These are phyloP conservation scores for Xiphophorus couchianus DNA, from an alignment of 2,113 vertebrate species.

Conservation along the genomic window DNA sequence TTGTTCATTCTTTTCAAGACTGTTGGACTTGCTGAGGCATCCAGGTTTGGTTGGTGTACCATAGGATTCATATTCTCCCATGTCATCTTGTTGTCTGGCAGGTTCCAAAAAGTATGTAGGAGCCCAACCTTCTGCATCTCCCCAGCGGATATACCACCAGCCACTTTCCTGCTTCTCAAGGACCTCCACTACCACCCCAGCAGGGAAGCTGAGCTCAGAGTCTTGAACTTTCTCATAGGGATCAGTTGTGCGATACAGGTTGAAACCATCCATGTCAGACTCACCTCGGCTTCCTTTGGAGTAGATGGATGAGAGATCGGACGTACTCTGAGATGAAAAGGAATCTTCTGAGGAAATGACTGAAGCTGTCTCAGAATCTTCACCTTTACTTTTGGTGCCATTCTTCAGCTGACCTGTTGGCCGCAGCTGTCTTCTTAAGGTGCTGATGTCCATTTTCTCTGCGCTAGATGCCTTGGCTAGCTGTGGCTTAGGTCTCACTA, in stretches of 20 bases:
- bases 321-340: slow-evolving; percentile 88
- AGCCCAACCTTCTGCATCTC: slow-evolving; percentile 93
- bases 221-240: slow-evolving; percentile 94
- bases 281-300: slow-evolving; percentile 86
- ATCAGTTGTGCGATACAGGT: slow-evolving; percentile 87
- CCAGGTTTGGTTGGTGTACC: slow-evolving; percentile 80
- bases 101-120: slow-evolving; percentile 92
- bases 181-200: slow-evolving; percentile 91
- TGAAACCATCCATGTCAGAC: slow-evolving; percentile 79
- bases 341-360: slow-evolving; percentile 86
- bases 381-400: slow-evolving; percentile 88
- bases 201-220: slow-evolving; percentile 93
- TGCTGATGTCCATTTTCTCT: slow-evolving; percentile 97
- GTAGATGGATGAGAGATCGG: slow-evolving; percentile 85
- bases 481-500: slow-evolving; percentile 94
- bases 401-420: slow-evolving; percentile 93
- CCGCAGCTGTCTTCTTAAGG: slow-evolving; percentile 91
- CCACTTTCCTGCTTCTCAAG: slow-evolving; percentile 95
- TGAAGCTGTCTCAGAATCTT: slow-evolving; percentile 91
- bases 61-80: slow-evolving; percentile 78
- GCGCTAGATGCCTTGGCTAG: slow-evolving; percentile 89
- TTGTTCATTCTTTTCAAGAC: slow-evolving; percentile 95
- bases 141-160: slow-evolving; percentile 94
- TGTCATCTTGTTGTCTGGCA: slow-evolving; percentile 81
- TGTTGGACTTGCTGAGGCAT: slow-evolving; percentile 92